A percentile compares a stretch with the other conserved stretches of the same genome.
Evolutionary conservation across 2,113 vertebrate genomes (phyloP).

Genomic region (Nematolebias whitei): DNA sequence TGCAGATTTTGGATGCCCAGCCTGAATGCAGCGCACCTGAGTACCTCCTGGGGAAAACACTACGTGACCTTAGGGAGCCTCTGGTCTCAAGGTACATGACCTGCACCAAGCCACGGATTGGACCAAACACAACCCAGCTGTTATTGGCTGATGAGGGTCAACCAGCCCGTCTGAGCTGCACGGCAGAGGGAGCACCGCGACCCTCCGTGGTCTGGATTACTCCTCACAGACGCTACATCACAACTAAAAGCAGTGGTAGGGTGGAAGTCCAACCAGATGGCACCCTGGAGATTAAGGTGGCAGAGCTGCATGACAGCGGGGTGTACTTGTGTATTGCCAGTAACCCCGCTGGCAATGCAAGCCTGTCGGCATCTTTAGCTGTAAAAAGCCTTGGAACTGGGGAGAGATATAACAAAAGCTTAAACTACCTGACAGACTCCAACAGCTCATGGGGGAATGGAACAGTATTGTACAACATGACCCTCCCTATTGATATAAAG

Average conservation of each 20-base stretch:
- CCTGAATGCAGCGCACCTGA: conserved; percentile 90
- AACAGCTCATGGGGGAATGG: conserved; percentile 93
- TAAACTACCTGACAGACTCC: conserved; percentile 90
- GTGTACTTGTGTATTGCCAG: conserved; percentile 94
- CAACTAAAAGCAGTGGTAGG: conserved; percentile 91
- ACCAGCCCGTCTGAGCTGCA: conserved; percentile 90
- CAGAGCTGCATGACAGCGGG: conserved; percentile 96
- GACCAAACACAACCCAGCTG: conserved; percentile 90
- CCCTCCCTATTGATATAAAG: conserved; percentile 95
- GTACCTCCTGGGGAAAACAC: conserved; percentile 88
- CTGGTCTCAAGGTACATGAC: conserved; percentile 92
- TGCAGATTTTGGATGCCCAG: conserved; percentile 90
- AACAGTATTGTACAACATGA: conserved; percentile 90
- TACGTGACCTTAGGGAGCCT: conserved; percentile 90
- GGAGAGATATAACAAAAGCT: conserved; percentile 92
- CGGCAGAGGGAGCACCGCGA: conserved; percentile 89
- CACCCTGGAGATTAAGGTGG: conserved; percentile 93
- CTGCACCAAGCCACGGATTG: conserved; percentile 91
- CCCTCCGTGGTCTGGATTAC: conserved; percentile 94
- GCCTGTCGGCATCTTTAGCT: conserved; percentile 89
- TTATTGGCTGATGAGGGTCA: conserved; percentile 93
- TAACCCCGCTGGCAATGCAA: conserved; percentile 95
- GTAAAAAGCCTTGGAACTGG: conserved; percentile 87
- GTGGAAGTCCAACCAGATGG: conserved; percentile 93
- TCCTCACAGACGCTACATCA: conserved; percentile 91